Conservation (phyloP, 1,140 invertebrate species). For the Pectinophora gossypiella region DNA sequence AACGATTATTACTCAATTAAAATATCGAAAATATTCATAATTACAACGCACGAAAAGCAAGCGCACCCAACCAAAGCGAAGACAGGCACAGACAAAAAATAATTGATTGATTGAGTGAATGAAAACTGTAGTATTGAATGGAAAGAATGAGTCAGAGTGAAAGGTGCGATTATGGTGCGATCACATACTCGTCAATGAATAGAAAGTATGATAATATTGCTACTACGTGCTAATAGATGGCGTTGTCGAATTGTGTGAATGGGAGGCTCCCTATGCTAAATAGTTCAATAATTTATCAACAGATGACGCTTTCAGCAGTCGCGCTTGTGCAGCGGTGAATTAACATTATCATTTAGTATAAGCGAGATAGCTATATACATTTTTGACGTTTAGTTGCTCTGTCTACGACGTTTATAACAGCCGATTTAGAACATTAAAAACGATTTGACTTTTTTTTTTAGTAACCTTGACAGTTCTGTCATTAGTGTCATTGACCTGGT, state of each 20-base stretch:
- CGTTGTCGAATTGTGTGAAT: no score
- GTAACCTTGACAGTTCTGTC: background rate
- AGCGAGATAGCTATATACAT: no score
- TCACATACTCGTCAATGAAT: background rate
- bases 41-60: slow-evolving; percentile 59
- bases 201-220: no score
- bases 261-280: background rate
- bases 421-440: no score
- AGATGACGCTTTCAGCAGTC: background rate
- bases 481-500: background rate
- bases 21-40: slow-evolving; percentile 55
- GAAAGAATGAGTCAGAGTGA: background rate
- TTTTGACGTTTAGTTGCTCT: no score
- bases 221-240: no score
- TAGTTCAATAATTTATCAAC: background rate
- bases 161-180: background rate
- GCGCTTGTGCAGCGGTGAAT: no score
- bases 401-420: no score
- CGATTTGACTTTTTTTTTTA: no score
- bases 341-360: no score
- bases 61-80: slow-evolving; percentile 66
- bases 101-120: slow-evolving; percentile 4
- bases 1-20: slow-evolving; percentile 40
- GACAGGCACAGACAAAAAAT: slow-evolving; percentile 27
- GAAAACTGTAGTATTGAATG: background rate